Conservation (phyloP, 2,888 invertebrate species). For the Carabus problematicus region DNA sequence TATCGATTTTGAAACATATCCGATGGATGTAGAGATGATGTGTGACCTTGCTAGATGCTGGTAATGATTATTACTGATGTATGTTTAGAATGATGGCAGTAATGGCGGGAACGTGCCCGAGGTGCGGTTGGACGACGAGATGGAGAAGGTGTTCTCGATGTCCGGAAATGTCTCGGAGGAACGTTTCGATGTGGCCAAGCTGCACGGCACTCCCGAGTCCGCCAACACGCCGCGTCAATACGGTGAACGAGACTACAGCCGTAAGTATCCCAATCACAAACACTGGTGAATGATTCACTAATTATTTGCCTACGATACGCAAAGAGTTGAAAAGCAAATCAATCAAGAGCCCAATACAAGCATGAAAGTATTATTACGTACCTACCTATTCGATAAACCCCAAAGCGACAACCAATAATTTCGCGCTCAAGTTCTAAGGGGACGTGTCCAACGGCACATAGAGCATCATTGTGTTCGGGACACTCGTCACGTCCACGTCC, state of each 20-base stretch:
- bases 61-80: not conserved
- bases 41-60: too few species aligned
- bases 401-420: too few species aligned
- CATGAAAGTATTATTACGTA: too few species aligned
- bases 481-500: slow-evolving; percentile 27
- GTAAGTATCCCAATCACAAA: slow-evolving; percentile 52
- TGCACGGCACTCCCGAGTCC: slow-evolving; percentile 51
- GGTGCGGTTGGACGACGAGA: slow-evolving; percentile 83
- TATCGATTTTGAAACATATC: too few species aligned
- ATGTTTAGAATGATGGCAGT: slow-evolving; percentile 56
- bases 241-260: slow-evolving; percentile 59
- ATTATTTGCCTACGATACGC: not conserved
- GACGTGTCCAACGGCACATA: slow-evolving; percentile 5
- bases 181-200: slow-evolving; percentile 66
- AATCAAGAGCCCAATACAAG: not conserved
- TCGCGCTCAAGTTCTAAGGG: not conserved
- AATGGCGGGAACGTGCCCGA: slow-evolving; percentile 59
- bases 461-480: not conserved
- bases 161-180: slow-evolving; percentile 64
- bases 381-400: too few species aligned
- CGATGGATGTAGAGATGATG: too few species aligned
- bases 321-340: not conserved
- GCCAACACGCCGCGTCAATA: slow-evolving; percentile 55
- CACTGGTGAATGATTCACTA: not conserved
- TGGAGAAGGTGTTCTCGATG: slow-evolving; percentile 86